Evolutionary conservation across 1,140 invertebrate species (phyloP).

Genomic region (Bombus impatiens): DNA sequence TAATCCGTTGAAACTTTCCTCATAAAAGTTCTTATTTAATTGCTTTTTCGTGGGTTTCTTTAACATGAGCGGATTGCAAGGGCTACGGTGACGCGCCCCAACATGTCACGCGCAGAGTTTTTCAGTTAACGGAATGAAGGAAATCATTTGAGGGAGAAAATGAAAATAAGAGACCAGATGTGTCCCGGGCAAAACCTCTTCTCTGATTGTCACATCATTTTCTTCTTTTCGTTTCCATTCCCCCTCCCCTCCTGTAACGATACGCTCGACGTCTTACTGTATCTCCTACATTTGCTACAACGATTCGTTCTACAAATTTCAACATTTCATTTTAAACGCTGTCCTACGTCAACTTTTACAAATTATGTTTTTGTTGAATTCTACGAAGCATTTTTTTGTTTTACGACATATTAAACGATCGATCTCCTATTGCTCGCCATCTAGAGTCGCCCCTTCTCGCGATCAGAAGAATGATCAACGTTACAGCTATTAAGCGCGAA

Average conservation of each 20-base stretch:
- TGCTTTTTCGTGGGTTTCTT: slow-evolving; percentile 35
- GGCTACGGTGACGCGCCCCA: slow-evolving; percentile 13
- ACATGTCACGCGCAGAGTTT: slow-evolving; percentile 50
- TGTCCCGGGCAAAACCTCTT: slow-evolving; percentile 59
- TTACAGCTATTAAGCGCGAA: slow-evolving; percentile 8
- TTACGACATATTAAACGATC: too few relatives aligned
- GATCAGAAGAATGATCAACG: background rate
- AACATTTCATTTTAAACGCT: background rate
- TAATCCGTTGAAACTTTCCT: background rate
- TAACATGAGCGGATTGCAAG: slow-evolving; percentile 42
- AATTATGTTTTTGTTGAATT: too few relatives aligned
- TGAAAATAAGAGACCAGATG: slow-evolving; percentile 69
- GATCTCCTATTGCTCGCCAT: too few relatives aligned
- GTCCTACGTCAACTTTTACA: too few relatives aligned
- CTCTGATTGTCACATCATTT: slow-evolving; percentile 65
- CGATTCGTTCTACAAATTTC: background rate
- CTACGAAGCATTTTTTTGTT: too few relatives aligned
- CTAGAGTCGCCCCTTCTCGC: background rate
- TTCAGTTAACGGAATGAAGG: slow-evolving; percentile 58
- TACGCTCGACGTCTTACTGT: slow-evolving; percentile 24
- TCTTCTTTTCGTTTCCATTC: slow-evolving; percentile 42
- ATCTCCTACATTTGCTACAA: background rate
- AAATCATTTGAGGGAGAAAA: slow-evolving; percentile 65
- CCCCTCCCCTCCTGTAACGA: background rate
- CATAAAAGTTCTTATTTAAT: slow-evolving; percentile 50